Percentiles rank a stretch among this genome's conserved stretches.
Evolutionary conservation across 1,140 invertebrate species (phyloP).

Genomic region (Campodea augens): DNA sequence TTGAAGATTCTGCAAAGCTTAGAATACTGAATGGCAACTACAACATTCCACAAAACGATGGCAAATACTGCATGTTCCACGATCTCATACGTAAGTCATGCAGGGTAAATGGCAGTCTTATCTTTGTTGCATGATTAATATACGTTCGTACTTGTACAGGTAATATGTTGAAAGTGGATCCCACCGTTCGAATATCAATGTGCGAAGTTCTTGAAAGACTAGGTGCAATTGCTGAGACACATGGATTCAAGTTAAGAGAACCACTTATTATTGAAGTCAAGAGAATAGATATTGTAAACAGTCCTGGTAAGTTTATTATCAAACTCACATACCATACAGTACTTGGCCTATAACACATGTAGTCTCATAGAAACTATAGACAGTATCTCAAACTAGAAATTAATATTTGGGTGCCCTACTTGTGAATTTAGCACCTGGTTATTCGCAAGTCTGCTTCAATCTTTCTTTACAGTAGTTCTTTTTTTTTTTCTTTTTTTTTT

Average conservation of each 20-base stretch:
- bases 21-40: constrained; percentile 94
- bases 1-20: constrained; percentile 89
- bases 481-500: no score
- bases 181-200: constrained; percentile 51
- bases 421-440: no score
- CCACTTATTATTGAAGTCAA: constrained; percentile 41
- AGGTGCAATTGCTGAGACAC: constrained; percentile 67
- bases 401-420: no score
- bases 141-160: constrained; percentile 31
- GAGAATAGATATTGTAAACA: constrained; percentile 33
- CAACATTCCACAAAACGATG: constrained; percentile 56
- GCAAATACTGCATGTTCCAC: constrained; percentile 63
- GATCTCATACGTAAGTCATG: constrained; percentile 63
- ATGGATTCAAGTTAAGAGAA: constrained; percentile 54
- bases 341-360: no score
- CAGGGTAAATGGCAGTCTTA: background rate
- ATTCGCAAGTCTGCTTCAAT: no score
- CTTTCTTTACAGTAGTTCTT: no score
- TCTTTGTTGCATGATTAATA: background rate
- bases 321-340: no score
- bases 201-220: constrained; percentile 60
- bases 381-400: no score
- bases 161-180: constrained; percentile 66
- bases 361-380: no score
- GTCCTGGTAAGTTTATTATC: constrained; percentile 17